Evolutionary conservation across 2,797 vertebrate species (phyloP), one percentile per base, ranked within the genome.

Genomic region (Anguilla anguilla): DNA sequence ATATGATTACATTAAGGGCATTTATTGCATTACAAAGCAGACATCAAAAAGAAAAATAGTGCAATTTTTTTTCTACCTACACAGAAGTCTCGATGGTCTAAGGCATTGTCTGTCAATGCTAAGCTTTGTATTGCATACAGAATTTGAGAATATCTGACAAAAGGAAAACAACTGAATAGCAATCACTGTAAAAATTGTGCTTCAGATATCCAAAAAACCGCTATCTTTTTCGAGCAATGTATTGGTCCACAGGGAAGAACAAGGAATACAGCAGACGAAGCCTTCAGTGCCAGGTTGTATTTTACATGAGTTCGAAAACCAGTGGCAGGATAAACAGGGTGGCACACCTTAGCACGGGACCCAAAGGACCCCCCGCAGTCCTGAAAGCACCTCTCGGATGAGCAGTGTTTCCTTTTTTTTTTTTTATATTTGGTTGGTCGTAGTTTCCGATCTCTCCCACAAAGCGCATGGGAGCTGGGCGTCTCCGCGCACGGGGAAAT

Each of bases 1-100:
- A 94, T 91, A 93, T 92, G 92, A 91, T 94, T 94, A 95, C 94
- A 96, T 93, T 95, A 96, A 96, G 95, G 96, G 96, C 96, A 96
- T 95, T 96, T 96, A 96, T 96, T 97, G 95, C 96, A 96, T 95
- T 94, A 96, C 94, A 96, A 96, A 96, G 96, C 96, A 96, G 95
- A 95, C 94, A 93, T 95, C 93, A 92, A 94, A 92, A 95, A 95
- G 94, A 89, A 89, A 46, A 92, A 94, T 96, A 96, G 96, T 97
- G 96, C 95, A 96, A 95, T 94, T 91, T 92, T 90, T 93, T 91
- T 90, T 91, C 90, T 95, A 94, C 94, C 95, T 93, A 95, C 94
- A 95, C 94, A 95, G 92, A 94, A 94, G 95, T 97, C 93, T 94
- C 94, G 93, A 95, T 95, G 94, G 94, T 95, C 94, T 95, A 96